phyloP scores from a whole-genome alignment of 2,888 invertebrate genomes.

The Synergus laeviventris region DNA sequence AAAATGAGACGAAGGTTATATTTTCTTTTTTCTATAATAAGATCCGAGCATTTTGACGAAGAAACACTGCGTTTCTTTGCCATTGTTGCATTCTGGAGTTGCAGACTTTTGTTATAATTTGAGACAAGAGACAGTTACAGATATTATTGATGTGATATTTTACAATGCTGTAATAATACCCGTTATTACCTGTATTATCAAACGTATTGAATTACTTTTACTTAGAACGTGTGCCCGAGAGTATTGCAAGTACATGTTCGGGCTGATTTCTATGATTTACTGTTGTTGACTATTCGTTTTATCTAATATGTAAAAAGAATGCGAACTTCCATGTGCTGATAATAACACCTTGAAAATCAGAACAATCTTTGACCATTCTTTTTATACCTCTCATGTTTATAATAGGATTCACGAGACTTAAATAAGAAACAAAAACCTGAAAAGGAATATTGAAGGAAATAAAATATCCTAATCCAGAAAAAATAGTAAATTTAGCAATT shows the following conservation, averaged over 20 bases:
- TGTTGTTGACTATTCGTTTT: conserved; percentile 65
- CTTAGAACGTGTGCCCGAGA: conserved; percentile 45
- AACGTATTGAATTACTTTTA: conserved; percentile 67
- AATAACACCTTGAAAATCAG: conserved; percentile 71
- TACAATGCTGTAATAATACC: conserved; percentile 70
- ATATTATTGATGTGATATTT: conserved; percentile 75
- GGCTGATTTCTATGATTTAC: conserved; percentile 61
- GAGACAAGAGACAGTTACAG: conserved; percentile 63
- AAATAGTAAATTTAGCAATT: too few species aligned
- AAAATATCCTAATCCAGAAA: too few species aligned
- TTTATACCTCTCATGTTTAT: background rate
- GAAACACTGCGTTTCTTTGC: conserved; percentile 30
- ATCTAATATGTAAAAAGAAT: conserved; percentile 66
- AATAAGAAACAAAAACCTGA: too few species aligned
- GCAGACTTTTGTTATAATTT: conserved; percentile 60
- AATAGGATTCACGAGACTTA: too few species aligned
- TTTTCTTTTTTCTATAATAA: conserved; percentile 32
- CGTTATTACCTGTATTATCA: conserved; percentile 71
- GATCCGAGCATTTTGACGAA: conserved; percentile 18
- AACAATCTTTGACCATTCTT: conserved; percentile 11
- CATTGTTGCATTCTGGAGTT: conserved; percentile 38
- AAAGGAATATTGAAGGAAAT: too few species aligned
- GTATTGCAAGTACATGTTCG: conserved; percentile 43
- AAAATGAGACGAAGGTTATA: conserved; percentile 41
- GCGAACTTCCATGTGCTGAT: conserved; percentile 74